These are phyloP conservation scores for Orestias chungarensis DNA, from an alignment of 2,797 vertebrate species.

Conservation along the genomic window DNA sequence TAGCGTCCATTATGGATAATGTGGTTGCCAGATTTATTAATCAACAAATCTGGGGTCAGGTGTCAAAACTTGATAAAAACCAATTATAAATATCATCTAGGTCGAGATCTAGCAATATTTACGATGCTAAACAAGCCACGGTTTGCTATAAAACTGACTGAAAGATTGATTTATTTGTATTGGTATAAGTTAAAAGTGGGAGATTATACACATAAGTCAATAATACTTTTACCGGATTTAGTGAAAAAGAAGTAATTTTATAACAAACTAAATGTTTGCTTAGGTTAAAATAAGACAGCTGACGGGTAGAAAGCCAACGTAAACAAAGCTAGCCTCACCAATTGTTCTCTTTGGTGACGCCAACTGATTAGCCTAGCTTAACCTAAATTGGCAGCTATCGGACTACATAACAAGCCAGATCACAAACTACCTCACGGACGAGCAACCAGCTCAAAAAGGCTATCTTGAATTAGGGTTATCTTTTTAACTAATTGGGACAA, in stretches of 20 bases:
- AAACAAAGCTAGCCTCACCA: conserved; percentile 1
- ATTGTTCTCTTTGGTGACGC: conserved; percentile 32
- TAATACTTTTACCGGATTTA: conserved; percentile 1
- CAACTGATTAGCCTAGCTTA: conserved; percentile 70
- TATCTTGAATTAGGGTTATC: neutral
- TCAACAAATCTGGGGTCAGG: neutral
- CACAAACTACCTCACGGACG: conserved; percentile 43
- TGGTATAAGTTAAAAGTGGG: conserved; percentile 56
- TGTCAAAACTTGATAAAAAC: neutral
- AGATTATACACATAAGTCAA: neutral
- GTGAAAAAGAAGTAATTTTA: neutral
- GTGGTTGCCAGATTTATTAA: neutral
- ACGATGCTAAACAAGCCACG: neutral
- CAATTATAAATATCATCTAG: neutral
- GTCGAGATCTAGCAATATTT: neutral
- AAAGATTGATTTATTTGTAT: conserved; percentile 21
- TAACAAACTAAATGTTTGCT: neutral
- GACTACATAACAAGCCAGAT: conserved; percentile 59
- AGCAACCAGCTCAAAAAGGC: conserved; percentile 17
- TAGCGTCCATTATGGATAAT: neutral
- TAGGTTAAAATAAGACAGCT: neutral
- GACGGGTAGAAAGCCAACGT: neutral
- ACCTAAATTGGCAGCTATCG: conserved; percentile 63
- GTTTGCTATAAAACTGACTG: too few relatives aligned
- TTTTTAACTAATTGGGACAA: neutral